Evolutionary conservation across 2,888 invertebrate species (phyloP), one percentile per base, ranked within the genome.

Genomic region (Tachystola acroxantha): DNA sequence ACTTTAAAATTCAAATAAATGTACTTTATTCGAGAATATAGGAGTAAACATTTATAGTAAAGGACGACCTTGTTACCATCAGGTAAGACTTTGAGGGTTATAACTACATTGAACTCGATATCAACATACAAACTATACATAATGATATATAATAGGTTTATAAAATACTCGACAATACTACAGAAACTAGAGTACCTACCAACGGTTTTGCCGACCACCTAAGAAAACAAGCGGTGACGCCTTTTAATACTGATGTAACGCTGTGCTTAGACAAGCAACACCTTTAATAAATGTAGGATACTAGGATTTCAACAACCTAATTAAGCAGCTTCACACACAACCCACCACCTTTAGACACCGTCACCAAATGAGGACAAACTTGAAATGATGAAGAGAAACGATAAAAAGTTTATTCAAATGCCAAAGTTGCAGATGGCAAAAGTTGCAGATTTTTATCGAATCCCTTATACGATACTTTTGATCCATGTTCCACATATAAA

Each of bases 401-500:
- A 24, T n/a, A 24, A 24, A 24, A 24, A 24, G 2, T 6, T 9
- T 3, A 3, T 24, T 24, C 9, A 24, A 20, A 20, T 6, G n/a
- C 16, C 3, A 16, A 16, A 16, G 16, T 16, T 16, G 16, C 16
- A 16, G 16, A 16, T n/a, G n/a, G 16, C 16, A 16, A 6, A 3
- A 16, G 24, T 24, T 24, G 4, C n/a, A n/a, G n/a, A n/a, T n/a
- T 3, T 24, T 2, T 24, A 27, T 27, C n/a, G 10, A 5, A 27
- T 6, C 10, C 2, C 7, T 7, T n/a, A 19, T 7, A 26, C 20
- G 10, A 20, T 4, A 27, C 2, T 11, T 25, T 16, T 3, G 16
- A 4, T 16, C 10, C 30, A 19, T 6, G 2, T 32, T 52, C 68
- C 64, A 68, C 42, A 50, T 47, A 49, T 11, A 65, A n/a, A 64